A percentile compares a stretch with the other conserved stretches of the same genome.
phyloP scores from a whole-genome alignment of 2,888 invertebrate species.

The Ormyrus rosae region DNA sequence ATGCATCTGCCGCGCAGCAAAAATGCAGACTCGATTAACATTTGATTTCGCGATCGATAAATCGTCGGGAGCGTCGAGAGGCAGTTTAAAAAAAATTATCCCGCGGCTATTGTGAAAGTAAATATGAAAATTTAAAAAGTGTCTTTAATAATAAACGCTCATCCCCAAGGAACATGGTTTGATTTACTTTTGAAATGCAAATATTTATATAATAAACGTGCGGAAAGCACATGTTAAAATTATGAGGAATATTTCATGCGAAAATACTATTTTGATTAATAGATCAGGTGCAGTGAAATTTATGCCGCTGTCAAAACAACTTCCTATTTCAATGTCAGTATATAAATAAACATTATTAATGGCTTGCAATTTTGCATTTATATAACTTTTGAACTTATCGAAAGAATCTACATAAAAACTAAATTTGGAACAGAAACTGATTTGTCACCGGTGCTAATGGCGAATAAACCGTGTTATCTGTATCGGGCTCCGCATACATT shows the following conservation, averaged over 20 bases:
- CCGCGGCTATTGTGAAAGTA: too few species aligned
- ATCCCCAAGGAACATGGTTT: too few species aligned
- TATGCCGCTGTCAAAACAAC: constrained; percentile 48
- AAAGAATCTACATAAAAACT: constrained; percentile 44
- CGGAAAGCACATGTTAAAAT: neutral
- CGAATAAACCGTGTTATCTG: neutral
- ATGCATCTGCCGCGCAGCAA: too few species aligned
- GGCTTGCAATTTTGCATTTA: constrained; percentile 40
- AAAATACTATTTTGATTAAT: constrained; percentile 45
- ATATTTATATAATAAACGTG: neutral
- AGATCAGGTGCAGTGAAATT: constrained; percentile 46
- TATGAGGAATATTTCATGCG: neutral
- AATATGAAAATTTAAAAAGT: too few species aligned
- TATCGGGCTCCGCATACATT: neutral
- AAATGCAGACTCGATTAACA: too few species aligned
- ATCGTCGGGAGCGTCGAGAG: too few species aligned
- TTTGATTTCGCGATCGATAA: too few species aligned
- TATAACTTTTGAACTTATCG: constrained; percentile 47
- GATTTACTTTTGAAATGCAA: neutral
- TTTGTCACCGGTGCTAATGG: neutral
- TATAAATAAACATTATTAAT: constrained; percentile 47
- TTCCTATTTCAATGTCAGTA: constrained; percentile 34
- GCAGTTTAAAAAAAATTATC: too few species aligned
- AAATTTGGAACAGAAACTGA: constrained; percentile 32
- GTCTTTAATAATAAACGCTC: too few species aligned